Base-by-base conservation (phyloP, 2,113 vertebrate genomes). In the Picathartes gymnocephalus region DNA sequence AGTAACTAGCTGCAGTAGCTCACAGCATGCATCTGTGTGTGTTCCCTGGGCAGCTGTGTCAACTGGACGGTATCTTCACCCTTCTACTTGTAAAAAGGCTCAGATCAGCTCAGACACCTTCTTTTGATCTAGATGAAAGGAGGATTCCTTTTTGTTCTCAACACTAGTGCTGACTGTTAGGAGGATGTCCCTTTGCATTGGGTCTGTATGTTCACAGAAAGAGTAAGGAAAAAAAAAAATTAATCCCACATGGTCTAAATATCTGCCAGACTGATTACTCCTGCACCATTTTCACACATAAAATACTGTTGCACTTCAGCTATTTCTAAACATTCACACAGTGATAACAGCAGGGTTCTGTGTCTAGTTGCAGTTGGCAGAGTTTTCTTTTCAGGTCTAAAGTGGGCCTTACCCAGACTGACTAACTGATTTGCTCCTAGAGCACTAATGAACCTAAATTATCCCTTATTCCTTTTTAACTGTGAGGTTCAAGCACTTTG, bases 111-210 rank as follows among this genome's bases (percentile, higher is more conserved):
- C 61, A 94, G 62, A 77, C 54, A 47, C 28, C 71, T 58, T 64
- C 65, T 73, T 95, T 94, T 92, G 74, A 92, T 93, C 39, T 58
- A 62, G 35, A 77, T 91, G 66, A 88, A 94, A 93, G 53, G 27
- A 92, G 21, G 62, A 77, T 69, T 77, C 42, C 47, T 91, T 89
- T 89, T 69, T 85, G 14, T 88, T 94, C 82, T 83, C 33, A 62
- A 3, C 10, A 37, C 22, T 51, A 54, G 84, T 0, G 0, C 81
- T 79, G 57, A 19, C 62, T 85, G n/a, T 61, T 81, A 50, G 33
- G 40, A 90, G 27, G 50, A 39, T 91, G 42, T 10, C 45, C 30
- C 61, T 91, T 91, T 87, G 53, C 50, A 14, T 30, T 72, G 58
- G 5, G 21, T 72, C 66, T 53, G 61, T 33, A 20, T 9, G 2